Evolutionary conservation across 2,888 invertebrate genomes (phyloP), one percentile per base, ranked within the genome.

Genomic region (Calliopum simillimum): DNA sequence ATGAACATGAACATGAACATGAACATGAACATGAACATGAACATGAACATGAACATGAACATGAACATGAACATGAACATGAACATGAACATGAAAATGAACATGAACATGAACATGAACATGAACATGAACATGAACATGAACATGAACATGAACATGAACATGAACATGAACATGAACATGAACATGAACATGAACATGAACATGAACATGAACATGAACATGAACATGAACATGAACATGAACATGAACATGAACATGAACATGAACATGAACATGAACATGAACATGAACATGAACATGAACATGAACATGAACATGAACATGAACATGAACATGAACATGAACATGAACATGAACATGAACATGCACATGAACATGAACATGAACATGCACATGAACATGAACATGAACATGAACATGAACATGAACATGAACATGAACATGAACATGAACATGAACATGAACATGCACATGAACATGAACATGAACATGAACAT

Each of bases 391-490:
- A 49, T 49, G 49, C n/a, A 49, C 19, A 49, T 49, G 49, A 49
- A 49, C 19, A 49, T 49, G 49, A 6, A 49, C 19, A 49, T 49
- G 49, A 49, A 49, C 19, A 49, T 49, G 49, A 49, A 49, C 19
- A 49, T 49, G 49, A 49, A 49, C 19, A 49, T 49, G 49, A 49
- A 49, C 19, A 47, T 47, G 47, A 47, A 47, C n/a, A 47, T 47
- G 47, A 47, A 47, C n/a, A 47, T 47, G 47, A 47, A 47, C n/a
- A 47, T 47, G 47, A 47, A n/a, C n/a, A n/a, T n/a, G 47, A 47
- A 47, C n/a, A 47, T 47, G 47, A 47, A 47, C 3, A 47, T 47
- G 47, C 13, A 47, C n/a, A 47, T 47, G 47, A 47, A 47, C n/a
- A 47, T 47, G 47, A 47, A 47, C n/a, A 47, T 47, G 47, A 47